phyloP scores from a whole-genome alignment of 37 sponge, comb jelly and placozoan genomes.

The Hormiphora californensis region DNA sequence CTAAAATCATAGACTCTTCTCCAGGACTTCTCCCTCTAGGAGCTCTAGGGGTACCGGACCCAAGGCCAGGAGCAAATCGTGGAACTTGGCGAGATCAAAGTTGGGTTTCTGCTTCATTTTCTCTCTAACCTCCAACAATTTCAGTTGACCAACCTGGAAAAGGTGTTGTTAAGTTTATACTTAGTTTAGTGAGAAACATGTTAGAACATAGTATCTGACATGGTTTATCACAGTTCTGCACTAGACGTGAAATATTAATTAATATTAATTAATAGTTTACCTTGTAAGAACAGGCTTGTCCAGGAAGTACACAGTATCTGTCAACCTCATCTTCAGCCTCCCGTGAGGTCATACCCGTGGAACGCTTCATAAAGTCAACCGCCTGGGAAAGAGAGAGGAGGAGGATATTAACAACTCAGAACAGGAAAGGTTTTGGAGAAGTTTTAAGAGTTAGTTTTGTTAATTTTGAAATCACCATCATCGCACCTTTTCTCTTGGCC shows the following conservation, averaged over 20 bases:
- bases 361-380: background rate
- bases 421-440: background rate
- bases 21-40: background rate
- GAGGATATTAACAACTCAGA: background rate
- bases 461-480: background rate
- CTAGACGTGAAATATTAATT: too few species aligned
- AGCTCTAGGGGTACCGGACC: constrained; percentile 42
- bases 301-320: constrained; percentile 44
- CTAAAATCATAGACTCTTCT: too few species aligned
- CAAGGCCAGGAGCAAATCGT: background rate
- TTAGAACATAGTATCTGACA: too few species aligned
- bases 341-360: constrained; percentile 3
- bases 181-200: too few species aligned
- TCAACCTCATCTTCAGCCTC: constrained; percentile 53
- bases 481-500: background rate
- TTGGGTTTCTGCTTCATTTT: background rate
- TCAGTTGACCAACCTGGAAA: constrained; percentile 14
- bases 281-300: constrained; percentile 26
- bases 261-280: background rate
- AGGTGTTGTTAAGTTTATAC: too few species aligned
- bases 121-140: constrained; percentile 25
- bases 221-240: too few species aligned
- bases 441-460: background rate
- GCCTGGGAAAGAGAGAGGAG: background rate
- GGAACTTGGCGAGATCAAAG: constrained; percentile 29